These are phyloP conservation scores for Torymus texanus DNA, from an alignment of 2,888 invertebrate species.

Conservation along the genomic window DNA sequence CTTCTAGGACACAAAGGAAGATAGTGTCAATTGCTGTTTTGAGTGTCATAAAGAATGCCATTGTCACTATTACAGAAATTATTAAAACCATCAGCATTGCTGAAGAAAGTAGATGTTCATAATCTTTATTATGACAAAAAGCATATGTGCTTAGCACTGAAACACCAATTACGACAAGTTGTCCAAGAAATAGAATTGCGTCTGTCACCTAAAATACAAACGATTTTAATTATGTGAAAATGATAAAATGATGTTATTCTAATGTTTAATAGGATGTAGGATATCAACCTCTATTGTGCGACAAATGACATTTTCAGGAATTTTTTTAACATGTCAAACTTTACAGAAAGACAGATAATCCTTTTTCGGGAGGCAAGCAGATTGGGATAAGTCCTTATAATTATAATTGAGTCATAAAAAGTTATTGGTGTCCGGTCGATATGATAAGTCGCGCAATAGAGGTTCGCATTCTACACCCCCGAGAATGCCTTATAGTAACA, in stretches of 20 bases:
- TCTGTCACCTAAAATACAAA: conserved; percentile 82
- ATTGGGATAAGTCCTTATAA: too few species aligned
- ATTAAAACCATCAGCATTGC: conserved; percentile 85
- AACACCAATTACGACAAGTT: conserved; percentile 87
- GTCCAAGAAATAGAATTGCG: conserved; percentile 93
- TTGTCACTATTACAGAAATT: conserved; percentile 89
- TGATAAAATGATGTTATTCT: not conserved
- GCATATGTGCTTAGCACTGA: conserved; percentile 85
- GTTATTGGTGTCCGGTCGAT: too few species aligned
- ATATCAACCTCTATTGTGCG: too few species aligned
- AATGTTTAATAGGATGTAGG: too few species aligned
- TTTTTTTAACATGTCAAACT: too few species aligned
- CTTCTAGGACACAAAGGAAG: conserved; percentile 97
- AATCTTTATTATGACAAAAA: conserved; percentile 77
- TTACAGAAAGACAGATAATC: too few species aligned
- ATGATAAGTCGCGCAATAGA: too few species aligned
- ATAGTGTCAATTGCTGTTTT: conserved; percentile 97
- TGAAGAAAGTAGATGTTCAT: conserved; percentile 85
- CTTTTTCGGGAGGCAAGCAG: too few species aligned
- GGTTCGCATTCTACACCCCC: too few species aligned
- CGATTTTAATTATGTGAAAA: not conserved
- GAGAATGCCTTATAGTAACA: too few species aligned
- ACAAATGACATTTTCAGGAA: too few species aligned
- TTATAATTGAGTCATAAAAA: too few species aligned
- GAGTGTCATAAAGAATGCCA: conserved; percentile 95